Conservation (phyloP, 1,140 invertebrate species). For the Caenorhabditis latens region DNA sequence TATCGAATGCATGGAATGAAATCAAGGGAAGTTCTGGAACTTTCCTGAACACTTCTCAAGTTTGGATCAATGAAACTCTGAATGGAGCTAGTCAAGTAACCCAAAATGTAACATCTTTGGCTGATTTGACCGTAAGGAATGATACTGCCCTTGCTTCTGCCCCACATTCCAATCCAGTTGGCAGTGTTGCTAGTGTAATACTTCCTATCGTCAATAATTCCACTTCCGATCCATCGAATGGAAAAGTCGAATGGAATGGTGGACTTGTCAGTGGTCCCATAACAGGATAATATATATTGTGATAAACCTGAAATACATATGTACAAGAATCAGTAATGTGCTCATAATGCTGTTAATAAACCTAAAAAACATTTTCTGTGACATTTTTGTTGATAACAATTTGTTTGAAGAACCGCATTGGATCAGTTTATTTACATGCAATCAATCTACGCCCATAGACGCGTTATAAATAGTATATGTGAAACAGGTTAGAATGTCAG, state of each 20-base stretch:
- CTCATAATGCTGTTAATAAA: constrained; percentile 32
- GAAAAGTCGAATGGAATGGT: constrained; percentile 17
- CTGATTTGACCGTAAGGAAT: background rate
- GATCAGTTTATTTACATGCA: too few species aligned
- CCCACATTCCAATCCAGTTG: background rate
- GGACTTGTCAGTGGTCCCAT: constrained; percentile 7
- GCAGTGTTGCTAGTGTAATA: background rate
- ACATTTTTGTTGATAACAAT: background rate
- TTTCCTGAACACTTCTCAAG: background rate
- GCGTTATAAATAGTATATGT: too few species aligned
- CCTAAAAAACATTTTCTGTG: background rate
- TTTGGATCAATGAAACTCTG: background rate
- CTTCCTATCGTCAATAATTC: background rate
- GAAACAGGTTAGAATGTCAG: background rate
- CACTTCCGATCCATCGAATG: background rate
- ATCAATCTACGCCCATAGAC: too few species aligned
- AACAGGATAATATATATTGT: background rate
- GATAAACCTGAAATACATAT: background rate
- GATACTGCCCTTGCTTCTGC: background rate
- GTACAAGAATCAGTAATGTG: constrained; percentile 14
- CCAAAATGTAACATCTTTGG: too few species aligned
- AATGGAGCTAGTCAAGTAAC: too few species aligned
- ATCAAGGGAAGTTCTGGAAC: background rate
- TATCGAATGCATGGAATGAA: constrained; percentile 9
- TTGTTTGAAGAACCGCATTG: too few species aligned